Percentiles rank a stretch among this genome's conserved stretches.
Evolutionary conservation across 1,140 invertebrate genomes (phyloP).

Genomic region (Papilio machaon): DNA sequence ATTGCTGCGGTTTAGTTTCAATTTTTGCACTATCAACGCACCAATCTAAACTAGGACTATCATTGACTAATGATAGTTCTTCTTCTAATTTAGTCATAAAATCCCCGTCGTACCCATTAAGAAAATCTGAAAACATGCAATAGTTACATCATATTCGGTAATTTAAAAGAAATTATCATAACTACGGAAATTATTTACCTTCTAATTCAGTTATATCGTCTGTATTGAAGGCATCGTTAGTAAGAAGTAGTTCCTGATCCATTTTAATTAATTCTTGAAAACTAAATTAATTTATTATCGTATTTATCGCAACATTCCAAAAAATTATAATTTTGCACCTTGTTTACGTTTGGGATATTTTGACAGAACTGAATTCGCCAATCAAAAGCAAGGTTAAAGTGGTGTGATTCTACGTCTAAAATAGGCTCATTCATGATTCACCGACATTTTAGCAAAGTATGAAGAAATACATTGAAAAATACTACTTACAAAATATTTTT

Average conservation of each 20-base stretch:
- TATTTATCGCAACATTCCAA: constrained; percentile 20
- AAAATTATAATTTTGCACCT: constrained; percentile 42
- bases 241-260: constrained; percentile 70
- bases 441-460: constrained; percentile 6
- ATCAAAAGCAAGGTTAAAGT: constrained; percentile 58
- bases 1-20: constrained; percentile 55
- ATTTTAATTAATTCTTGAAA: constrained; percentile 46
- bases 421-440: constrained; percentile 27
- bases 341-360: constrained; percentile 72
- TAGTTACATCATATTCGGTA: constrained; percentile 30
- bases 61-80: constrained; percentile 65
- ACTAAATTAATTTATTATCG: background rate
- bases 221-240: constrained; percentile 71
- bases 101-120: constrained; percentile 74
- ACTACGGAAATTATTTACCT: constrained; percentile 51
- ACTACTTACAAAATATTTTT: background rate
- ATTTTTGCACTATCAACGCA: constrained; percentile 61
- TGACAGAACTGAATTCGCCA: constrained; percentile 68
- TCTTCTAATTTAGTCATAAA: constrained; percentile 77
- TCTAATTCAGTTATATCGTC: constrained; percentile 76
- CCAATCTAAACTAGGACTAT: constrained; percentile 55
- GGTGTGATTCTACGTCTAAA: constrained; percentile 73
- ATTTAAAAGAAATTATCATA: constrained; percentile 16
- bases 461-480: background rate
- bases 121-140: constrained; percentile 67